phyloP scores from a whole-genome alignment of 2,888 invertebrate species.

The Hypomecis punctinalis region DNA sequence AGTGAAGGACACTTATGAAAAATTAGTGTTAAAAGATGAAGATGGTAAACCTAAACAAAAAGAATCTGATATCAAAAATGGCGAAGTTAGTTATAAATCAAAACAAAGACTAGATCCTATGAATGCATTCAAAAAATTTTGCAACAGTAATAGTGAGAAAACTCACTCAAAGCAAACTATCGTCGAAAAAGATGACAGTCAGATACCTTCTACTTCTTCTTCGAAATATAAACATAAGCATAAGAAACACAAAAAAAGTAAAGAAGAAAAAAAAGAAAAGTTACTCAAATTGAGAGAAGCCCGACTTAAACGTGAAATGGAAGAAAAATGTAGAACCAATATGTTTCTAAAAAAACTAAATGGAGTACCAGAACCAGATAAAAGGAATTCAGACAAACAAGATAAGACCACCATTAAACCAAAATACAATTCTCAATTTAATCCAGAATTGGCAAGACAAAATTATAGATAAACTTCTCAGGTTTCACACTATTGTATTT shows the following conservation, averaged over 20 bases:
- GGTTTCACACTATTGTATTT: no score
- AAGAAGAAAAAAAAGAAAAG: constrained; percentile 59
- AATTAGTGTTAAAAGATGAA: constrained; percentile 73
- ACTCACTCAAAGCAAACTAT: constrained; percentile 14
- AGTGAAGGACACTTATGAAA: constrained; percentile 79
- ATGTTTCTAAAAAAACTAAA: constrained; percentile 88
- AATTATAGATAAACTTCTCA: constrained; percentile 80
- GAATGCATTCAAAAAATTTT: constrained; percentile 86
- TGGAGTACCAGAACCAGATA: constrained; percentile 44
- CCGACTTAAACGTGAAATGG: constrained; percentile 91
- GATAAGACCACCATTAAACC: constrained; percentile 82
- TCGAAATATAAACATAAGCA: constrained; percentile 45
- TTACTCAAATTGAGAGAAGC: constrained; percentile 90
- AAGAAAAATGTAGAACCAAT: constrained; percentile 90
- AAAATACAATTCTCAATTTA: constrained; percentile 98
- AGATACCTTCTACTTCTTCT: constrained; percentile 14
- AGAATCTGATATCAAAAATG: constrained; percentile 71
- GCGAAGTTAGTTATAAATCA: constrained; percentile 87
- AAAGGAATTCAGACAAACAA: constrained; percentile 40
- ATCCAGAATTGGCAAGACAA: constrained; percentile 95
- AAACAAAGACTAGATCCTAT: constrained; percentile 91
- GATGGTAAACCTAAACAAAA: constrained; percentile 72
- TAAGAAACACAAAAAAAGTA: constrained; percentile 49
- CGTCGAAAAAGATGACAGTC: constrained; percentile 10
- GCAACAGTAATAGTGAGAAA: constrained; percentile 55